Percentiles rank a stretch among this genome's conserved stretches.
Evolutionary conservation across 1,140 invertebrate species (phyloP).

Genomic region (Coenobita brevimanus): DNA sequence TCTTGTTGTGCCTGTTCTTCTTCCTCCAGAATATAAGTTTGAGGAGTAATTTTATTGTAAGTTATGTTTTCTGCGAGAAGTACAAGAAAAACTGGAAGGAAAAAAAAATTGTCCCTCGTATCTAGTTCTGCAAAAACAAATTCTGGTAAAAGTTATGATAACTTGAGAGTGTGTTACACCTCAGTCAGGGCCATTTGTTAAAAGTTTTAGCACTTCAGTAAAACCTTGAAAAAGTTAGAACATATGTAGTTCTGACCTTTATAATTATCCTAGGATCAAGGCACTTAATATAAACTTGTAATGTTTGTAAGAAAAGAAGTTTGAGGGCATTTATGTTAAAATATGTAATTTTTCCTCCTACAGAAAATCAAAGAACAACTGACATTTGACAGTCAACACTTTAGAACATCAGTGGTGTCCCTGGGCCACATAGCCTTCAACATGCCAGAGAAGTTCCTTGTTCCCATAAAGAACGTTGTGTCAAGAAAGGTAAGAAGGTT

Average conservation of each 20-base stretch:
- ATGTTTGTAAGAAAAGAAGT: background rate
- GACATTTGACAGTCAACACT: slow-evolving; percentile 86
- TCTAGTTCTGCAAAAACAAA: too few species aligned
- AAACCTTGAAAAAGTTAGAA: too few species aligned
- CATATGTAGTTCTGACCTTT: background rate
- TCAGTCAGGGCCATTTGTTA: too few species aligned
- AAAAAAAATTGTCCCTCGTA: too few species aligned
- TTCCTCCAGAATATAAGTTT: too few species aligned
- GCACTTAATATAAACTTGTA: background rate
- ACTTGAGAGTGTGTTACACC: too few species aligned
- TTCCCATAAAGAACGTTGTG: slow-evolving; percentile 94
- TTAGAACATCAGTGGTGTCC: slow-evolving; percentile 93
- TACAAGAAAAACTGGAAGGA: too few species aligned
- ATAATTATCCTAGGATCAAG: background rate
- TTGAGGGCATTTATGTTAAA: background rate
- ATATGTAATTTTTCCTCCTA: slow-evolving; percentile 46
- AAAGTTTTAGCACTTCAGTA: too few species aligned
- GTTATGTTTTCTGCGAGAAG: too few species aligned
- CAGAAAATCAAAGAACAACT: slow-evolving; percentile 77
- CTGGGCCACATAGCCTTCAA: slow-evolving; percentile 94
- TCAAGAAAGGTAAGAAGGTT: slow-evolving; percentile 83
- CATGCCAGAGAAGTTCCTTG: slow-evolving; percentile 89
- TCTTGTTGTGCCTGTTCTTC: too few species aligned
- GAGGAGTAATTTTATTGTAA: too few species aligned
- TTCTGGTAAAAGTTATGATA: too few species aligned